Conservation (phyloP, 2,888 invertebrate genomes). For the Andrena hattorfiana region DNA sequence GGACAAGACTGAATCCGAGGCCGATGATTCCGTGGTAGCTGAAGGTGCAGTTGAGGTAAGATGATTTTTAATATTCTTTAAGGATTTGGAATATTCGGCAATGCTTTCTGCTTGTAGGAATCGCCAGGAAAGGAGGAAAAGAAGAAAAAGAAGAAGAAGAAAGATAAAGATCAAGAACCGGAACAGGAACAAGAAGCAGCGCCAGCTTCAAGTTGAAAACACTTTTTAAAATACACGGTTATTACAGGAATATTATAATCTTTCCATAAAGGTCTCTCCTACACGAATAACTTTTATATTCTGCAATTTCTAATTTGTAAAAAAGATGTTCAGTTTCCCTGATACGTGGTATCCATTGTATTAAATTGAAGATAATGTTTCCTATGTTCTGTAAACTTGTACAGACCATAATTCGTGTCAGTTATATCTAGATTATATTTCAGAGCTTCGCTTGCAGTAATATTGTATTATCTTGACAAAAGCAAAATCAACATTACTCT, state of each 20-base stretch:
- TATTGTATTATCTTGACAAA: conserved; percentile 20
- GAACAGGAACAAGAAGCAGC: conserved; percentile 36
- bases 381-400: conserved; percentile 47
- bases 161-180: conserved; percentile 48
- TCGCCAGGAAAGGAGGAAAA: conserved; percentile 88
- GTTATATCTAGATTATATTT: conserved; percentile 23
- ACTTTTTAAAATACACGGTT: not conserved
- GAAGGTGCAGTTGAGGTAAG: conserved; percentile 80
- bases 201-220: conserved; percentile 46
- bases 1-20: conserved; percentile 74
- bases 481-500: conserved; percentile 19
- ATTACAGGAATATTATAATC: conserved; percentile 5
- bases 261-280: conserved; percentile 15
- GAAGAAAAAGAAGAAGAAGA: conserved; percentile 89
- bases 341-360: conserved; percentile 3
- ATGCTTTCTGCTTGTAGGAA: conserved; percentile 73
- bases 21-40: conserved; percentile 80
- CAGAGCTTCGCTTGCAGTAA: conserved; percentile 16
- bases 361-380: conserved; percentile 31
- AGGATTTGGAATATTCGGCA: conserved; percentile 19
- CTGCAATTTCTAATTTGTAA: conserved; percentile 23
- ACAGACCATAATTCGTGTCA: conserved; percentile 33
- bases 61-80: conserved; percentile 12
- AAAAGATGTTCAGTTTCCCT: conserved; percentile 9
- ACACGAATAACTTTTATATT: conserved; percentile 14